Evolutionary conservation across 2,113 vertebrate species (phyloP), one percentile per base, ranked within the genome.

Genomic region (Callaeas wilsoni): DNA sequence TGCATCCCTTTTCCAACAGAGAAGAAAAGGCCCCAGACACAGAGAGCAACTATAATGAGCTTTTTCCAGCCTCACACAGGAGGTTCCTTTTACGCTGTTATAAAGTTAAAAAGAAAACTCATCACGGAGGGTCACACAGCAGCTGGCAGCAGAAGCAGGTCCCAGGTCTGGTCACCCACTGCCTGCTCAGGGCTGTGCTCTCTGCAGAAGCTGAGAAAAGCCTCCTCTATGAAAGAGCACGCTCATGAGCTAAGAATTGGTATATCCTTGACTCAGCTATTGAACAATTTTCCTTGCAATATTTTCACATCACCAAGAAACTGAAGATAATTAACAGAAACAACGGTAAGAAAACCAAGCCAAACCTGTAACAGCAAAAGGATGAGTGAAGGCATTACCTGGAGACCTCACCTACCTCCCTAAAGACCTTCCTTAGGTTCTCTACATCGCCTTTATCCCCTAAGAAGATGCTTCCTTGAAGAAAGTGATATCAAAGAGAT

Each of bases 91-190:
- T 14, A 85, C 33, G 16, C 35, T n/a, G 22, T 26, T 41, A 21
- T 56, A 25, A 89, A 83, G 49, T 76, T 53, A 73, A 76, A 92
- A 87, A 32, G n/a, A 68, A 75, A 81, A 25, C 7, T 27, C 77
- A 44, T 33, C 41, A 9, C 0, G 0, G 30, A 82, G 26, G 21
- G 33, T 64, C 8, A 29, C 41, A 55, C 8, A 68, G 68, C 49
- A 84, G 85, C 19, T 59, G 81, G 41, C 1, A 17, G 53, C 75
- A 82, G 71, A 65, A 35, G 37, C 59, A 76, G 67, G 78, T 53
- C 35, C 57, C 59, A 87, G 81, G 19, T 67, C 29, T 37, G 12
- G 60, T 7, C 77, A 86, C 13, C 12, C 55, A 22, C 42, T 5
- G 11, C 65, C 52, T n/a, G 10, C 20, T 44, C 19, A n/a, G 60